Percentiles rank a stretch among this genome's conserved stretches.
These are phyloP conservation scores for Astyanax mexicanus DNA, from an alignment of 2,797 vertebrate genomes.

Conservation along the genomic window DNA sequence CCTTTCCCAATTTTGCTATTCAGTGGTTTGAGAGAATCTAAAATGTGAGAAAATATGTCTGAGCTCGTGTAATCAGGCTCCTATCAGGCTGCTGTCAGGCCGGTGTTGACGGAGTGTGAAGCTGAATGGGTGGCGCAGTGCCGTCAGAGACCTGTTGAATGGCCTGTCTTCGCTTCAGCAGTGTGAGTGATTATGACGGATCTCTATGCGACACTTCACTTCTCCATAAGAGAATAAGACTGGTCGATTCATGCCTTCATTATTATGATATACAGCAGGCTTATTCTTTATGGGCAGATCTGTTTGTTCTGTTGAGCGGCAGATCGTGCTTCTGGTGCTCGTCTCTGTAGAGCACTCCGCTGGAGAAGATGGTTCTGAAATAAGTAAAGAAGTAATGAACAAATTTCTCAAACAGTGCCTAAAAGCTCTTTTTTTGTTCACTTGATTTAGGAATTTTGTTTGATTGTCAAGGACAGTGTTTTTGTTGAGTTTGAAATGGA, in stretches of 20 bases:
- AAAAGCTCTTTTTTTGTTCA: not conserved
- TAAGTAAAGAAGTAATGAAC: not conserved
- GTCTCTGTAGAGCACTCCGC: not conserved
- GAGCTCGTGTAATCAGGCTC: not conserved
- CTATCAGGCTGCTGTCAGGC: not conserved
- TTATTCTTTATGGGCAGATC: not conserved
- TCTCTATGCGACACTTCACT: not conserved
- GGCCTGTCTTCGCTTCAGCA: not conserved
- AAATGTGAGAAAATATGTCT: not conserved
- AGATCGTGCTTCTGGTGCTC: not conserved
- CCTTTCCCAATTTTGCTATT: constrained; percentile 16
- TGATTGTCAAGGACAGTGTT: not conserved
- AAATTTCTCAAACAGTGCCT: not conserved
- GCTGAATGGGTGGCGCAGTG: constrained; percentile 14
- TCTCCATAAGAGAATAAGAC: not conserved
- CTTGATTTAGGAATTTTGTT: not conserved
- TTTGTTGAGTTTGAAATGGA: not conserved
- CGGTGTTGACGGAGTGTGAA: not conserved
- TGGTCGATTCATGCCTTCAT: not conserved
- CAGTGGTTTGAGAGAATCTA: constrained; percentile 6
- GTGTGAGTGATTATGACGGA: not conserved
- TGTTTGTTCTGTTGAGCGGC: not conserved
- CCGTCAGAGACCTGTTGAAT: not conserved
- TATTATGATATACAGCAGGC: not conserved
- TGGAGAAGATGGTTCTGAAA: not conserved